Conservation (phyloP, 2,888 invertebrate genomes). For the Luperina testacea region DNA sequence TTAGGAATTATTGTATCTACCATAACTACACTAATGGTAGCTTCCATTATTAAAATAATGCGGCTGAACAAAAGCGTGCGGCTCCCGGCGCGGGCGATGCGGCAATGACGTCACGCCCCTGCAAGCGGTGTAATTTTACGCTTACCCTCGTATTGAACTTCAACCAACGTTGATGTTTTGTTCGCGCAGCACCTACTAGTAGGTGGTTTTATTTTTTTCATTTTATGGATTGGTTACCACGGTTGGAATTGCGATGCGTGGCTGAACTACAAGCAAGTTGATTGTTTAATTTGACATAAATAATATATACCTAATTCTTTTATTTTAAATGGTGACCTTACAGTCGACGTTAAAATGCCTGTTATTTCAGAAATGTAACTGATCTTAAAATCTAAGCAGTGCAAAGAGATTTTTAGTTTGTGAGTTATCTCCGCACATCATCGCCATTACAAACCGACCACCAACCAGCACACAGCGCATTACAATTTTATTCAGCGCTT, state of each 20-base stretch:
- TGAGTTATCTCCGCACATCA: slow-evolving; percentile 27
- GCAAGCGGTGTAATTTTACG: slow-evolving; percentile 9
- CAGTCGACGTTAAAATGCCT: no score
- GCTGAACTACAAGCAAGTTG: neutral
- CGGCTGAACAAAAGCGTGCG: slow-evolving; percentile 16
- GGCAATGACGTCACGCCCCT: slow-evolving; percentile 30
- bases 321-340: neutral
- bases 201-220: neutral
- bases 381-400: neutral
- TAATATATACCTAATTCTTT: no score
- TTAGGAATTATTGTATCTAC: no score
- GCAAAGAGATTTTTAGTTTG: neutral
- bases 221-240: neutral
- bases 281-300: neutral
- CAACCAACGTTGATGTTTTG: slow-evolving; percentile 4
- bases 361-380: neutral
- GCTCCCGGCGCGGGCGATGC: neutral
- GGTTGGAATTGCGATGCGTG: neutral
- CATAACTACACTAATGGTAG: neutral
- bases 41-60: slow-evolving; percentile 19
- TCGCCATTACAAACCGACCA: slow-evolving; percentile 3
- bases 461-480: slow-evolving; percentile 16
- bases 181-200: neutral
- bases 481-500: slow-evolving; percentile 52
- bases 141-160: slow-evolving; percentile 28